Evolutionary conservation across 2,888 invertebrate species (phyloP).

Genomic region (Drosophila cyrtoloma): DNA sequence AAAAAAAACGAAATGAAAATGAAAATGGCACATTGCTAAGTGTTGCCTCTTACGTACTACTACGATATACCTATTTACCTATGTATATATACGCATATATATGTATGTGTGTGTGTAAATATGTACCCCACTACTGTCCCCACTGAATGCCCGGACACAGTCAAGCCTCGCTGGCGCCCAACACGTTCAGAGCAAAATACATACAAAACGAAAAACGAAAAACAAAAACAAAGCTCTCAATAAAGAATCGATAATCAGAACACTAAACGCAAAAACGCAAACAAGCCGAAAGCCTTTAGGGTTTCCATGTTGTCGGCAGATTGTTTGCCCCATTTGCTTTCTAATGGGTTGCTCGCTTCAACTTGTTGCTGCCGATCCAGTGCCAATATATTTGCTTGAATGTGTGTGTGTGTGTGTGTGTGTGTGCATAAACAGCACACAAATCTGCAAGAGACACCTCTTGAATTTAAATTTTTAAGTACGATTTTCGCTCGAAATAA

Average conservation of each 20-base stretch:
- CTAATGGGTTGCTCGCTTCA: constrained; percentile 39
- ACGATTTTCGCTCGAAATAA: neutral
- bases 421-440: neutral
- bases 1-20: constrained; percentile 24
- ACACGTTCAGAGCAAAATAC: constrained; percentile 7
- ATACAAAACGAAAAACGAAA: constrained; percentile 20
- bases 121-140: neutral
- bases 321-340: constrained; percentile 28
- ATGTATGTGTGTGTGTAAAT: neutral
- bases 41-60: constrained; percentile 14
- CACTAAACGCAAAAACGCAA: constrained; percentile 2
- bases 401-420: neutral
- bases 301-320: constrained; percentile 18
- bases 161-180: constrained; percentile 27
- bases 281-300: constrained; percentile 22
- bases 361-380: constrained; percentile 46
- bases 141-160: constrained; percentile 2
- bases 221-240: constrained; percentile 9
- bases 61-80: constrained; percentile 14
- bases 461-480: neutral
- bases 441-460: neutral
- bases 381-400: neutral
- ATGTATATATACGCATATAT: neutral
- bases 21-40: constrained; percentile 36
- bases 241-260: constrained; percentile 54